Evolutionary conservation across 2,888 invertebrate species (phyloP), one percentile per base, ranked within the genome.

Genomic region (Campoletis raptor): DNA sequence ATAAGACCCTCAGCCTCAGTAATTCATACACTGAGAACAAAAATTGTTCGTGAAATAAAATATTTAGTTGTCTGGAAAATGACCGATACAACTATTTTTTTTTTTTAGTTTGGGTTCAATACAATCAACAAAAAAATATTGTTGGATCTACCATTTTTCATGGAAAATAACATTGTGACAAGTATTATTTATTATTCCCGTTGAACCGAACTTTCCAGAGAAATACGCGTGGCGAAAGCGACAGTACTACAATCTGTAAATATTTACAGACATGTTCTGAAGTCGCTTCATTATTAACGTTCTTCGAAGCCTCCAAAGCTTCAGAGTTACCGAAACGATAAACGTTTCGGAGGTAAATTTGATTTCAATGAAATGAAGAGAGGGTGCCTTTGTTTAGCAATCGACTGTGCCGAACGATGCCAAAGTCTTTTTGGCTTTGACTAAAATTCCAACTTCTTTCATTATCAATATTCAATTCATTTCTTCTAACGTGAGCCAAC

Each of bases 371-470:
- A 42, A 79, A 66, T 30, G n/a, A n/a, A n/a, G 37, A 30, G 77
- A 78, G 42, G 76, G 78, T 57, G 61, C 48, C 45, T 74, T 78
- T 36, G 48, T 73, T 73, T 81, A 61, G 61, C 73, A 78, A 67
- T 66, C 45, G 12, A 73, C 45, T 36, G 15, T 48, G 67, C 45
- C 81, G 81, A 85, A 54, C 70, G 37, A 7, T 67, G 40, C 69
- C 54, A 72, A 37, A 67, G 18, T 77, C 37, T 67, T 67, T 73
- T 77, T 67, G 42, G 66, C 77, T 54, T 67, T 73, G 66, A 10
- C 36, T 76, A 10, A 40, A 3, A 30, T 77, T 15, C 30, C 12
- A 15, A 8, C 18, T 66, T 21, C 30, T 30, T 57, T 48, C n/a
- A 61, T 78, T 78, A 81, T 1, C 45, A 24, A 37, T 45, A 1